Percentiles rank a stretch among this genome's conserved stretches.
phyloP scores from a whole-genome alignment of 2,797 vertebrate species.

The Acanthopagrus latus region DNA sequence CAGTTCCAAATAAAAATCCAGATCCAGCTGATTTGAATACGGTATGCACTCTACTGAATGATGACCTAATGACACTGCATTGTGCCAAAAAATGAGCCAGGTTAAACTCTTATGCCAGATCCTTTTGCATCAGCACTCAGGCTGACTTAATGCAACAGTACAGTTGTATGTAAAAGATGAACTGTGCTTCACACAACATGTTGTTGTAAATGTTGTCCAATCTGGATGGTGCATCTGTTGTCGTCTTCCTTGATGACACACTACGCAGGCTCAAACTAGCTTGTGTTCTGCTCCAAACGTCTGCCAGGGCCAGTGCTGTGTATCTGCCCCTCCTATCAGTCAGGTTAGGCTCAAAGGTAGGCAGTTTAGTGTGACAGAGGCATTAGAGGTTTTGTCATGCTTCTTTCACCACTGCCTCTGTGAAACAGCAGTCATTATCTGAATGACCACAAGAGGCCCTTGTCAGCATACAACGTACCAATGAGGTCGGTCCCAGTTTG shows the following conservation, averaged over 20 bases:
- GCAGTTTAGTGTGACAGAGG: no score
- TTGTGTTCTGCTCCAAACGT: no score
- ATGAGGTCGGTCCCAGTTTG: neutral
- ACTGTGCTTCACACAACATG: no score
- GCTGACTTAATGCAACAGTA: no score
- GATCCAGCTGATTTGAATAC: no score
- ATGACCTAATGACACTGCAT: neutral
- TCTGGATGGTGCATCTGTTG: neutral
- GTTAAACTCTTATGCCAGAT: no score
- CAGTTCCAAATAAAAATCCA: no score
- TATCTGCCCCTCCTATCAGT: neutral
- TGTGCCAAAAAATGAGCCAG: neutral
- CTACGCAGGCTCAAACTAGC: no score
- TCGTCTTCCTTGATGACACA: no score
- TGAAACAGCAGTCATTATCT: neutral
- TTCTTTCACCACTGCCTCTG: neutral
- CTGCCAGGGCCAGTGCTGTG: neutral
- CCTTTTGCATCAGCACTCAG: no score
- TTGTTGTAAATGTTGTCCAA: neutral
- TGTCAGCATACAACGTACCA: neutral
- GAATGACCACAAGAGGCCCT: neutral
- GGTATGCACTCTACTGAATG: no score
- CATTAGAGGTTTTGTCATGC: neutral
- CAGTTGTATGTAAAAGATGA: no score
- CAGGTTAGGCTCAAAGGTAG: neutral